These are phyloP conservation scores for Pedionomus torquatus DNA, from an alignment of 2,113 vertebrate species.

Conservation along the genomic window DNA sequence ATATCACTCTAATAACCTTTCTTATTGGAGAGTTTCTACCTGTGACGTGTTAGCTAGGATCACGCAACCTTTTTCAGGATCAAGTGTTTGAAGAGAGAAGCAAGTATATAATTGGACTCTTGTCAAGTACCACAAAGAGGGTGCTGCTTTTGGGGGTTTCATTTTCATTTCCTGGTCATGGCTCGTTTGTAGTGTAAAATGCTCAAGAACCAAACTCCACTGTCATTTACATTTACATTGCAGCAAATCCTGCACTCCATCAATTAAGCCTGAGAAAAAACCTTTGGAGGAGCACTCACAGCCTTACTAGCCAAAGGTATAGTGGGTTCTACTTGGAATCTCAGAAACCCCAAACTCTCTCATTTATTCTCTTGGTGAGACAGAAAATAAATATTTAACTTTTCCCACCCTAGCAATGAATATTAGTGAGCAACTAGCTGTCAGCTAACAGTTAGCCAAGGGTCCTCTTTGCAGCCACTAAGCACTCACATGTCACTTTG, in stretches of 20 bases:
- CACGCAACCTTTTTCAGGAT: not conserved
- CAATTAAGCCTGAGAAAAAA: not conserved
- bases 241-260: not conserved
- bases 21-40: not conserved
- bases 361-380: not conserved
- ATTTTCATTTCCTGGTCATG: not conserved
- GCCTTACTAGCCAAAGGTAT: not conserved
- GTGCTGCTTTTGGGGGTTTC: not conserved
- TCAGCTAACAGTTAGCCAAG: not conserved
- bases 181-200: not conserved
- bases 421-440: not conserved
- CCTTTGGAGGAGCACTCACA: not conserved
- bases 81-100: not conserved
- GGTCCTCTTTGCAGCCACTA: not conserved
- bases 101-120: not conserved
- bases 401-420: not conserved
- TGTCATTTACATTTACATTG: not conserved
- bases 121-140: not conserved
- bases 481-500: not conserved
- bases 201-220: not conserved
- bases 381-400: not conserved
- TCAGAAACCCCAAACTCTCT: not conserved
- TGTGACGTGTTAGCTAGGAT: not conserved
- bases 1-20: not conserved
- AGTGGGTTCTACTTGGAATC: not conserved